phyloP scores from a whole-genome alignment of 2,888 invertebrate species.

The Campoplex capitator region DNA sequence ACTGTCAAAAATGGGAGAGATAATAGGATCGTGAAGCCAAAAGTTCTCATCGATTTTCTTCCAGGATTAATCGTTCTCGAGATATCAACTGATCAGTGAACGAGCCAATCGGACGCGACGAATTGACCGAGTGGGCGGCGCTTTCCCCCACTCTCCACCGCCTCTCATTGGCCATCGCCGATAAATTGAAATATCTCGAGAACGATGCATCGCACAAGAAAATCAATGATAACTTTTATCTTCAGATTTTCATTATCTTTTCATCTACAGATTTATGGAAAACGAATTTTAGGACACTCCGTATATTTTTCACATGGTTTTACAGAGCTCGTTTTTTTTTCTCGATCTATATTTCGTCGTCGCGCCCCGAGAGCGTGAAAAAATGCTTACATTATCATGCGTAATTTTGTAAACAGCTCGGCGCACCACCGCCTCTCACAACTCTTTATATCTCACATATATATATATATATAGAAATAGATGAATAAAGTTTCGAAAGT shows the following conservation, averaged over 20 bases:
- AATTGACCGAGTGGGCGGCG: not conserved
- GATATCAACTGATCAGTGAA: not conserved
- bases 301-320: conserved; percentile 13
- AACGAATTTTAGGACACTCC: not conserved
- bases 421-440: conserved; percentile 68
- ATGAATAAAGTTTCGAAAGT: conserved; percentile 9
- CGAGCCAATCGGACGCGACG: not conserved
- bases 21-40: not conserved
- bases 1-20: not conserved
- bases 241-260: not conserved
- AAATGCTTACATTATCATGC: conserved; percentile 85
- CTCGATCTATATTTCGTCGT: conserved; percentile 47
- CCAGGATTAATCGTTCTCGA: not conserved
- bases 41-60: not conserved
- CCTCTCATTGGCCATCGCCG: not conserved
- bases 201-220: not conserved
- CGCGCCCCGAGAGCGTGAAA: conserved; percentile 81
- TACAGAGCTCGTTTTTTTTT: conserved; percentile 37
- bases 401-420: conserved; percentile 84
- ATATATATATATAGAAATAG: conserved; percentile 34
- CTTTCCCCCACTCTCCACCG: not conserved
- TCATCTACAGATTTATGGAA: not conserved
- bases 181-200: not conserved
- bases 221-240: not conserved
- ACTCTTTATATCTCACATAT: conserved; percentile 53